These are phyloP conservation scores for Heteromurus nitidus DNA, from an alignment of 2,888 invertebrate species.

Conservation along the genomic window DNA sequence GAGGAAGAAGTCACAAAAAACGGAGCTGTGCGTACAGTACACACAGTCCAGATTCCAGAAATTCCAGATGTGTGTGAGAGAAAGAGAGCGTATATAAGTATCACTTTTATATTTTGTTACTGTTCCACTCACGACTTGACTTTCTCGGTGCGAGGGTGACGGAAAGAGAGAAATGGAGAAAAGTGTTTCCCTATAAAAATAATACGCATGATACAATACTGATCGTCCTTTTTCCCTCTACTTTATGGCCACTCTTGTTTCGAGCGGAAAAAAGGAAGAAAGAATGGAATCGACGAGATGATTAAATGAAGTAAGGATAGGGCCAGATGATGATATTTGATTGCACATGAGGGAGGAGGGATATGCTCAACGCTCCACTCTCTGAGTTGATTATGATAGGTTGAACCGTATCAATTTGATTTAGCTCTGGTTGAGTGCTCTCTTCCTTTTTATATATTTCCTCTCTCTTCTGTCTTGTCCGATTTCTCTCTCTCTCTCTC, in stretches of 20 bases:
- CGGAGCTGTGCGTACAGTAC: too few relatives aligned
- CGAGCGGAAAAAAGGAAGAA: too few relatives aligned
- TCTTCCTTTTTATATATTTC: slow-evolving; percentile 47
- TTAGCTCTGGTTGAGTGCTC: slow-evolving; percentile 67
- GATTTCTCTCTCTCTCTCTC: slow-evolving; percentile 30
- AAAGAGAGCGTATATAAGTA: not conserved
- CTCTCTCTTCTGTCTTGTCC: not conserved
- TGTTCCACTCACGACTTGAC: not conserved
- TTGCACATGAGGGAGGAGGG: slow-evolving; percentile 70
- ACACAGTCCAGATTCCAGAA: too few relatives aligned
- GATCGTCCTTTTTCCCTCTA: too few relatives aligned
- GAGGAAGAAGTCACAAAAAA: slow-evolving; percentile 21
- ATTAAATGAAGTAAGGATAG: slow-evolving; percentile 67
- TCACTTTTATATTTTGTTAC: not conserved
- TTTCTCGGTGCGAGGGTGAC: too few relatives aligned
- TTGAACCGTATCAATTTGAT: slow-evolving; percentile 73
- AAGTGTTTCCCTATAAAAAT: too few relatives aligned
- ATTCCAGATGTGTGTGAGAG: too few relatives aligned
- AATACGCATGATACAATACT: too few relatives aligned
- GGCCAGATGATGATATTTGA: slow-evolving; percentile 71
- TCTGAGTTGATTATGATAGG: slow-evolving; percentile 72
- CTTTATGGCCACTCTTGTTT: too few relatives aligned
- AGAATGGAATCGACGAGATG: slow-evolving; percentile 58
- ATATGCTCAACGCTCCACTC: slow-evolving; percentile 48
- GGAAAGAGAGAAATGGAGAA: too few relatives aligned